Evolutionary conservation across 2,113 vertebrate species (phyloP), one percentile per base, ranked within the genome.

Genomic region (Halichoeres trimaculatus): DNA sequence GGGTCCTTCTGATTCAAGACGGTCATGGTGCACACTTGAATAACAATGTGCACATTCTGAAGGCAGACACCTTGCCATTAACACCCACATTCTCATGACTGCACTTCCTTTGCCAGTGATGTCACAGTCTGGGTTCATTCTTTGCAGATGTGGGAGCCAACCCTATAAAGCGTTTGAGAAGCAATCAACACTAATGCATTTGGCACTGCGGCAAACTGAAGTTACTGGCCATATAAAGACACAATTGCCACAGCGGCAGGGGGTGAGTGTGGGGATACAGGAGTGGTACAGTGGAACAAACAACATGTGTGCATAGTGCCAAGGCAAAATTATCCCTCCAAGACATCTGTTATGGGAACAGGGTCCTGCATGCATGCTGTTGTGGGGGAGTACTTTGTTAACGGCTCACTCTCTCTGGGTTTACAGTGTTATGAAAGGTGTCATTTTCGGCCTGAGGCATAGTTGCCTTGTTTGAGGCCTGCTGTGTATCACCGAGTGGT

Each of bases 41-140:
- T 54, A 45, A 56, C 71, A 77, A 77, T 47, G 53, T 36, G 51
- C 73, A 52, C 58, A 45, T 12, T 30, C 64, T 60, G 62, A 76
- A 72, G 36, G 22, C 58, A 7, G 23, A 76, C 66, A 84, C 68
- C 69, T 73, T 59, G 61, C 65, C 65, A 55, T 9, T 58, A 70
- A 58, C 68, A 57, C 86, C 66, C 79, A 60, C 36, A 57, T 38
- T 66, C 70, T 67, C 22, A 78, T 63, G 86, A 91, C 67, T 88
- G 53, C 70, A 80, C 56, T 77, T 87, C 78, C 74, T 88, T 76
- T 81, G 73, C 74, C 72, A 89, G 6, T 91, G 83, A 94, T 85
- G 89, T 91, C 87, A 91, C 83, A 76, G 75, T 76, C 83, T 78
- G 76, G 73, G 58, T 48, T 92, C 76, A 89, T 90, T 90, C 70